These are phyloP conservation scores for Dendrocincla fuliginosa DNA, from an alignment of 2,797 vertebrate genomes.

Conservation along the genomic window DNA sequence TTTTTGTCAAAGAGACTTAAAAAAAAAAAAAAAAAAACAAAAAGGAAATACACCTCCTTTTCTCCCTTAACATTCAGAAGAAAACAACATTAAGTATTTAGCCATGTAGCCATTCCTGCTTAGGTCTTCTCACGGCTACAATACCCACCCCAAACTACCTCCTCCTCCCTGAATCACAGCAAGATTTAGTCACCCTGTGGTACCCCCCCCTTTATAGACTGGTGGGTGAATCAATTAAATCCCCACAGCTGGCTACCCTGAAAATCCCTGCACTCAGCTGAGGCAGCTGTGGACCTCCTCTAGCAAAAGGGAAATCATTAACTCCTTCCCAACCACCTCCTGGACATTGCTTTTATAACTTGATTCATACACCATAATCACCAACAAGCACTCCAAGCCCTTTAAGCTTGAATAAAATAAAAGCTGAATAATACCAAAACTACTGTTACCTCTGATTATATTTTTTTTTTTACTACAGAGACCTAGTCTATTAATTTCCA, in stretches of 20 bases:
- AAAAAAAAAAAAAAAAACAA: not conserved
- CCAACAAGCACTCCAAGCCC: not conserved
- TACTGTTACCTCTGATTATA: not conserved
- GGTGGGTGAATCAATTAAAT: slow-evolving; percentile 53
- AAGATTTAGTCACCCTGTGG: not conserved
- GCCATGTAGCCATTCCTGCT: not conserved
- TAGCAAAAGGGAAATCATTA: slow-evolving; percentile 29
- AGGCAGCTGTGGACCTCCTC: slow-evolving; percentile 57
- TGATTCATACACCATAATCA: not conserved
- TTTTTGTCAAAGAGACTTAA: not conserved
- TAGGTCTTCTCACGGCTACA: not conserved
- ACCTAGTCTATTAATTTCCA: slow-evolving; percentile 62
- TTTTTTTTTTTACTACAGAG: slow-evolving; percentile 18
- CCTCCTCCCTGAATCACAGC: not conserved
- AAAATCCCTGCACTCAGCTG: slow-evolving; percentile 42
- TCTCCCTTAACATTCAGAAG: not conserved
- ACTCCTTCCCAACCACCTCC: slow-evolving; percentile 13
- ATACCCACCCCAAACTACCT: not conserved
- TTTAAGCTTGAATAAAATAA: not conserved
- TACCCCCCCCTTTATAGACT: not conserved
- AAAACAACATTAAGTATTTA: not conserved
- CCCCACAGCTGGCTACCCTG: slow-evolving; percentile 60
- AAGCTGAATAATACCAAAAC: not conserved
- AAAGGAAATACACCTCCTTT: not conserved
- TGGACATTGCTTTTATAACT: not conserved